A percentile compares a stretch with the other conserved stretches of the same genome.
phyloP scores from a whole-genome alignment of 2,888 invertebrate species.

The Phytoseiulus persimilis region DNA sequence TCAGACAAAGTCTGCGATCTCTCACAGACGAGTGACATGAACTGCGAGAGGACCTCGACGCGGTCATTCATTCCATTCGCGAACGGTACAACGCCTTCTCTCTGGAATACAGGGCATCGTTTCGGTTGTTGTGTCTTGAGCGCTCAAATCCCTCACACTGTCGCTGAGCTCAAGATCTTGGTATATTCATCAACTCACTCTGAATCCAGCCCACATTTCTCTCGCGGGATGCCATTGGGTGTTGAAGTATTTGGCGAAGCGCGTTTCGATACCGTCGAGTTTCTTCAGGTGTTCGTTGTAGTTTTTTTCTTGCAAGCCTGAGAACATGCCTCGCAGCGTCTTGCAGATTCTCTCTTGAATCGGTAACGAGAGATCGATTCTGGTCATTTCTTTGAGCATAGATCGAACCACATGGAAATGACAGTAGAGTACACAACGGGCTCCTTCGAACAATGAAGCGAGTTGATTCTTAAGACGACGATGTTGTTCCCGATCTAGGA shows the following conservation, averaged over 20 bases:
- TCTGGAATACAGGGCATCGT: neutral
- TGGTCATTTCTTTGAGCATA: constrained; percentile 34
- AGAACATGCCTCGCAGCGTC: constrained; percentile 33
- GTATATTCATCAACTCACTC: neutral
- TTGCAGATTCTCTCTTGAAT: constrained; percentile 27
- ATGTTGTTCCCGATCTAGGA: constrained; percentile 18
- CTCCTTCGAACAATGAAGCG: constrained; percentile 29
- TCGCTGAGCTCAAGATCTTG: neutral
- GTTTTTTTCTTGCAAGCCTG: constrained; percentile 31
- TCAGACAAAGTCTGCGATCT: constrained; percentile 32
- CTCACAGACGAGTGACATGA: constrained; percentile 35
- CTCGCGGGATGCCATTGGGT: constrained; percentile 30
- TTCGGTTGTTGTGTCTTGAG: neutral
- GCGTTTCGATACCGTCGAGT: constrained; percentile 15
- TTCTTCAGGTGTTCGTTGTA: constrained; percentile 33
- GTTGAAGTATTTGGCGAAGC: constrained; percentile 32
- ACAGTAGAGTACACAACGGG: constrained; percentile 32
- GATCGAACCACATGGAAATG: constrained; percentile 34
- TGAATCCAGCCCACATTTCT: constrained; percentile 38
- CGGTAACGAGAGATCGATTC: constrained; percentile 7
- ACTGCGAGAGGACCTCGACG: constrained; percentile 32
- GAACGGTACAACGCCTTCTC: constrained; percentile 28
- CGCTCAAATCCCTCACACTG: no score
- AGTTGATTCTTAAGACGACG: constrained; percentile 33
- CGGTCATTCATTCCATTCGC: constrained; percentile 36